Evolutionary conservation across 1,140 invertebrate species (phyloP).

Genomic region (Drosophila paulistorum): DNA sequence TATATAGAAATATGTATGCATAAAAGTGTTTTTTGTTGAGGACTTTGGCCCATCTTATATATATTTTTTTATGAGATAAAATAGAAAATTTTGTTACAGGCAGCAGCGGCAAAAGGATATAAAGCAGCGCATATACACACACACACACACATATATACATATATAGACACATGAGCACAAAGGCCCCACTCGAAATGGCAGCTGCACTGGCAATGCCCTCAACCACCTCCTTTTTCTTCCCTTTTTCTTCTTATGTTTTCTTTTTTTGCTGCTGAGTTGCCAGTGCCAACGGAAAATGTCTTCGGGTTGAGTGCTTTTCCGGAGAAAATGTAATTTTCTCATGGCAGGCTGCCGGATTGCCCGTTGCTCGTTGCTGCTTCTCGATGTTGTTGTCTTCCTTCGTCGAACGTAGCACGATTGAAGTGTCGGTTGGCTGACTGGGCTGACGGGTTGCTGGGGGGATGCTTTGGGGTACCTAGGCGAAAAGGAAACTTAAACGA

Average conservation of each 20-base stretch:
- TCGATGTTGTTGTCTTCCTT: constrained; percentile 33
- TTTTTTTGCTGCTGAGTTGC: constrained; percentile 51
- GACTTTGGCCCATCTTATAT: constrained; percentile 48
- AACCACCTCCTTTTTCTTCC: neutral
- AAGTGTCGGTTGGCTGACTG: constrained; percentile 60
- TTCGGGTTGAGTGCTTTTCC: constrained; percentile 82
- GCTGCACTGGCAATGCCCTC: constrained; percentile 33
- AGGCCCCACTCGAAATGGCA: constrained; percentile 67
- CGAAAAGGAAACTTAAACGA: constrained; percentile 78
- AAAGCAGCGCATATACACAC: constrained; percentile 59
- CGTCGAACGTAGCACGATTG: constrained; percentile 76
- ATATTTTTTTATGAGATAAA: constrained; percentile 82
- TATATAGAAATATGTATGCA: constrained; percentile 58
- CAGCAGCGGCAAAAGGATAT: constrained; percentile 80
- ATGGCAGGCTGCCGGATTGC: constrained; percentile 62
- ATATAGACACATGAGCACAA: constrained; percentile 50
- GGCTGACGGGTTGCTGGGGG: neutral
- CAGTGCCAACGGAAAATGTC: constrained; percentile 80
- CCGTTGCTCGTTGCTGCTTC: constrained; percentile 21
- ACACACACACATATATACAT: constrained; percentile 30
- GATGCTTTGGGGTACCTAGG: constrained; percentile 57
- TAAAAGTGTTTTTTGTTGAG: constrained; percentile 59
- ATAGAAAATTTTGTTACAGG: constrained; percentile 82
- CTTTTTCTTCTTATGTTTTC: constrained; percentile 10
- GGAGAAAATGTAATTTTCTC: constrained; percentile 82